These are phyloP conservation scores for Carcharodon carcharias DNA, from an alignment of 2,797 vertebrate species.

Conservation along the genomic window DNA sequence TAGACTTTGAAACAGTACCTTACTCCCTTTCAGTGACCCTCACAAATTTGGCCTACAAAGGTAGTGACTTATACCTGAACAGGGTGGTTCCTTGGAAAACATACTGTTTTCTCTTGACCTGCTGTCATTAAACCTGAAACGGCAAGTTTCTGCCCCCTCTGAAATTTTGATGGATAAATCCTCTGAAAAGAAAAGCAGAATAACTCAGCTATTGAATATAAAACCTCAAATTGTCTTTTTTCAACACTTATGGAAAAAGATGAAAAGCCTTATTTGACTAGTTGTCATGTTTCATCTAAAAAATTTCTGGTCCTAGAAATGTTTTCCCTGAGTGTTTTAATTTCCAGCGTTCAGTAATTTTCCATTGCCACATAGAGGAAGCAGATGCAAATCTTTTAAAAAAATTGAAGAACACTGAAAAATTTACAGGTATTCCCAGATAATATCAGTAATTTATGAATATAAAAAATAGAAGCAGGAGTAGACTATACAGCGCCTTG, in stretches of 20 bases:
- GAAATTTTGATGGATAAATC: background rate
- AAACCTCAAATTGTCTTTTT: background rate
- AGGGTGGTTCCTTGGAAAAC: background rate
- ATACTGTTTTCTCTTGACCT: background rate
- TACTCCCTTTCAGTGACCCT: background rate
- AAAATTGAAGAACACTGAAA: background rate
- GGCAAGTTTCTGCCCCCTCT: background rate
- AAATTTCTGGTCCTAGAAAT: background rate
- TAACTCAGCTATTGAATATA: background rate
- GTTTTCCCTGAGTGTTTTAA: background rate
- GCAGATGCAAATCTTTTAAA: background rate
- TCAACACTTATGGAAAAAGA: background rate
- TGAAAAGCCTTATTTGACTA: background rate
- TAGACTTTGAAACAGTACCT: background rate
- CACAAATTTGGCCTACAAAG: background rate
- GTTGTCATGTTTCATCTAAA: background rate
- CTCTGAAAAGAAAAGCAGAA: background rate
- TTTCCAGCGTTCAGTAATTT: background rate
- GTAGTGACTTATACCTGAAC: conserved; percentile 1
- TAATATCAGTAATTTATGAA: background rate
- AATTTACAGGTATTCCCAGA: background rate
- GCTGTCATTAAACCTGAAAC: background rate
- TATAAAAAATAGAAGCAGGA: too few relatives aligned
- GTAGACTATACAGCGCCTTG: too few relatives aligned
- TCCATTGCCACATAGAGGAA: background rate